phyloP scores from a whole-genome alignment of 1,140 invertebrate genomes.

The Achatina immaculata region DNA sequence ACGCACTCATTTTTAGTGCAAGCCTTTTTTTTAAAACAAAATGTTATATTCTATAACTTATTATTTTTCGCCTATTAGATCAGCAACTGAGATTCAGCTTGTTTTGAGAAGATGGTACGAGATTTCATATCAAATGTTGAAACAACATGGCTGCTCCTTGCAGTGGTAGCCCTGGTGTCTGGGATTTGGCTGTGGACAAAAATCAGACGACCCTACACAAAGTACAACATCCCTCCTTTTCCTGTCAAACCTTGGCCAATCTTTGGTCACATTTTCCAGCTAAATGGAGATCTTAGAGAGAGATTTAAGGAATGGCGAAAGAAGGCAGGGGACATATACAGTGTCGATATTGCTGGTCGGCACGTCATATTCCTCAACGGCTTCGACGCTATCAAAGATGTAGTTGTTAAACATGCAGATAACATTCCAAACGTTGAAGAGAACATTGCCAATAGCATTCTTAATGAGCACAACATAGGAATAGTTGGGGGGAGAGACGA shows the following conservation, averaged over 20 bases:
- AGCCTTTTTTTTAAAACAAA: too few relatives aligned
- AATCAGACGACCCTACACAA: background rate
- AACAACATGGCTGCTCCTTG: background rate
- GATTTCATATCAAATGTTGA: background rate
- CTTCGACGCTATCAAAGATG: background rate
- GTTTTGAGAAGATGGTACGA: background rate
- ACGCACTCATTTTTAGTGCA: too few relatives aligned
- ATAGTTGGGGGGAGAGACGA: conserved; percentile 78
- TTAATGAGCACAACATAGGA: conserved; percentile 30
- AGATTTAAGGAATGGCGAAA: background rate
- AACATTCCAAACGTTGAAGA: background rate
- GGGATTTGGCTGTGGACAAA: background rate
- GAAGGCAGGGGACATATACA: conserved; percentile 6
- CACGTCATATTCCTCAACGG: background rate
- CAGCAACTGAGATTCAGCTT: background rate
- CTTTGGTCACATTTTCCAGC: background rate
- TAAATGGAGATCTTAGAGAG: background rate
- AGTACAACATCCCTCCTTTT: conserved; percentile 13
- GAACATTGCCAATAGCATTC: background rate
- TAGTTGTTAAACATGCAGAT: background rate
- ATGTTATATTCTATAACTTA: too few relatives aligned
- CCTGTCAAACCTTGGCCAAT: background rate
- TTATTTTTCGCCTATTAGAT: too few relatives aligned
- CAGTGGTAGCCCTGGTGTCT: background rate
- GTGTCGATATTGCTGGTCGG: background rate